Base-by-base conservation (phyloP, 1,140 invertebrate species). In the Trichoplusia ni region DNA sequence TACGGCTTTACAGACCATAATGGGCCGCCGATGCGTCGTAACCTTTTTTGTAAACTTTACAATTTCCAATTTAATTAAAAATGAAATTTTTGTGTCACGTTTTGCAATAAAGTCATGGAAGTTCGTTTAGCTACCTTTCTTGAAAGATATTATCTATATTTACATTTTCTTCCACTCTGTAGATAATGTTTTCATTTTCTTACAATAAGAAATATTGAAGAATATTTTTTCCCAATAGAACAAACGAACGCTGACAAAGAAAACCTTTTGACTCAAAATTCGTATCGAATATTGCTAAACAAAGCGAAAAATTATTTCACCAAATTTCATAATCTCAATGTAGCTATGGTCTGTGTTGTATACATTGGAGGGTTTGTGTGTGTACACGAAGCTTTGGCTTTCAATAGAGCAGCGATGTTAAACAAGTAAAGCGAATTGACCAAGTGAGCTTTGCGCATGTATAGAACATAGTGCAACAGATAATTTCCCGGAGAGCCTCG, bases 391-490 rank as follows among this genome's bases (percentile, higher is more conserved):
- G 7, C 27, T 19, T 11, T 0, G 2, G 16, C 8, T 46, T 18
- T 18, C 13, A 47, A n/a, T n/a, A 1, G 14, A 9, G 4, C 29
- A 47, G 64, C 33, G 62, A 69, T 73, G 67, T 59, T 68, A 19
- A 14, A 18, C n/a, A 16, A 63, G 51, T 35, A 9, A 7, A 7
- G 11, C 27, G 40, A 13, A 63, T 46, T 1, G n/a, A 4, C 14
- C 67, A 40, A 9, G 21, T 7, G n/a, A 23, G 47, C 23, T 64
- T 53, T 70, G 71, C 71, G 71, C 71, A 73, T 70, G 64, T 66
- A 61, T 66, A 38, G 40, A 64, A 63, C 66, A 11, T 66, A 61
- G 67, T 73, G 67, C 51, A 69, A 66, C 63, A 73, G 62, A 70
- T 70, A 67, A 67, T 73, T 65, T 65, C 60, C 67, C 35, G 16